Percentiles rank a stretch among this genome's conserved stretches.
Conservation (phyloP, 2,888 invertebrate genomes). For the Aporophyla lueneburgensis region DNA sequence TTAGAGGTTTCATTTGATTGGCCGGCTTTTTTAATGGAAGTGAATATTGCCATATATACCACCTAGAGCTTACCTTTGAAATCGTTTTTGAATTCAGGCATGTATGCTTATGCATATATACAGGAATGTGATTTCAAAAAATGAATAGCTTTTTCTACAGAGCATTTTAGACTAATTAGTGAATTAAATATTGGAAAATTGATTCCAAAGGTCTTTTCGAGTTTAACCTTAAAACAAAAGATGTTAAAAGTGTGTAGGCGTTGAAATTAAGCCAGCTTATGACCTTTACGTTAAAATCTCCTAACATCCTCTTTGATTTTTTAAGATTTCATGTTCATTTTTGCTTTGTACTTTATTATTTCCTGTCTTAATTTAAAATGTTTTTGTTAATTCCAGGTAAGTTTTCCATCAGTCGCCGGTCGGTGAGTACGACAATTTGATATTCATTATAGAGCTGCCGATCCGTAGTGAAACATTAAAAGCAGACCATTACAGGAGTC, state of each 20-base stretch:
- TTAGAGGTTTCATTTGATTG: slow-evolving; percentile 49
- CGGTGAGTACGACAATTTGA: slow-evolving; percentile 69
- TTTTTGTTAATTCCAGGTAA: slow-evolving; percentile 70
- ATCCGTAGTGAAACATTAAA: slow-evolving; percentile 56
- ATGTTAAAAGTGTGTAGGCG: slow-evolving; percentile 15
- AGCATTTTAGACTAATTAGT: background rate
- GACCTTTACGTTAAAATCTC: slow-evolving; percentile 31
- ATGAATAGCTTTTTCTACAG: background rate
- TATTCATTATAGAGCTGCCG: slow-evolving; percentile 54
- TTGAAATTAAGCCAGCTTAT: slow-evolving; percentile 17
- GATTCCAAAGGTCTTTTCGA: background rate
- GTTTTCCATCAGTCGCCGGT: slow-evolving; percentile 53
- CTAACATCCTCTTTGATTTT: slow-evolving; percentile 15
- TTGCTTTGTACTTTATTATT: slow-evolving; percentile 18
- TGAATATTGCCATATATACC: slow-evolving; percentile 32
- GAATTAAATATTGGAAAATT: slow-evolving; percentile 5
- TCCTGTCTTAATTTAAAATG: slow-evolving; percentile 37
- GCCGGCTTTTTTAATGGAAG: slow-evolving; percentile 35
- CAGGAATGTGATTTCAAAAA: background rate
- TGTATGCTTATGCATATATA: background rate
- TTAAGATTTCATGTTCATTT: slow-evolving; percentile 9
- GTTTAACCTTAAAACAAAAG: slow-evolving; percentile 6
- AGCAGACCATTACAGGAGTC: slow-evolving; percentile 61
- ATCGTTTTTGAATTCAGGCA: background rate
- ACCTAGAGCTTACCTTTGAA: slow-evolving; percentile 16